These are phyloP conservation scores for Saccopteryx bilineata DNA, from an alignment of 2,113 vertebrate genomes.

Conservation along the genomic window DNA sequence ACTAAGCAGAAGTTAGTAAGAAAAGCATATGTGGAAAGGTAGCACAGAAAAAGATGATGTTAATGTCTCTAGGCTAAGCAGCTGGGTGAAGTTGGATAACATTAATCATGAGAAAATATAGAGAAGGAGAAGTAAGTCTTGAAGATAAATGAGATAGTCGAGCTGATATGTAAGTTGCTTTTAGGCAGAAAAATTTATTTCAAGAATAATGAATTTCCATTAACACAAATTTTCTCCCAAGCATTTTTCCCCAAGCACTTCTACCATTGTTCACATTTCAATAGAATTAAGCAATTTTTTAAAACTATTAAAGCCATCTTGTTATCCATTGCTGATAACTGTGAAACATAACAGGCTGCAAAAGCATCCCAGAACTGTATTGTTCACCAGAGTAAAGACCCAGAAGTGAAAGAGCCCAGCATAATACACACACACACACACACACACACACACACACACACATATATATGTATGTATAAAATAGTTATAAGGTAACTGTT, in stretches of 20 bases:
- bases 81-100: background rate
- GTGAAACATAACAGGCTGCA: accelerated
- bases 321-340: background rate
- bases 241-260: background rate
- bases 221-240: background rate
- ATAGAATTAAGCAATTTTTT: background rate
- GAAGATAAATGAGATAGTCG: background rate
- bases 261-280: background rate
- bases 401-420: background rate
- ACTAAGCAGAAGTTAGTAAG: background rate
- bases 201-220: background rate
- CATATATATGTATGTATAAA: too few relatives aligned
- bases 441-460: too few relatives aligned
- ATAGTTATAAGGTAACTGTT: background rate
- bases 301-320: background rate
- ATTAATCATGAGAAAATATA: background rate
- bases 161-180: background rate
- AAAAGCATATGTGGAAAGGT: background rate
- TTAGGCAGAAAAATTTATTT: background rate
- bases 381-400: background rate
- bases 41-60: background rate
- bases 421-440: too few relatives aligned
- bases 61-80: background rate
- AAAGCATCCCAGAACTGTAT: background rate
- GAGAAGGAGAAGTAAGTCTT: background rate